Base-by-base conservation (phyloP, 1,140 invertebrate genomes). In the Euwallacea fornicatus region DNA sequence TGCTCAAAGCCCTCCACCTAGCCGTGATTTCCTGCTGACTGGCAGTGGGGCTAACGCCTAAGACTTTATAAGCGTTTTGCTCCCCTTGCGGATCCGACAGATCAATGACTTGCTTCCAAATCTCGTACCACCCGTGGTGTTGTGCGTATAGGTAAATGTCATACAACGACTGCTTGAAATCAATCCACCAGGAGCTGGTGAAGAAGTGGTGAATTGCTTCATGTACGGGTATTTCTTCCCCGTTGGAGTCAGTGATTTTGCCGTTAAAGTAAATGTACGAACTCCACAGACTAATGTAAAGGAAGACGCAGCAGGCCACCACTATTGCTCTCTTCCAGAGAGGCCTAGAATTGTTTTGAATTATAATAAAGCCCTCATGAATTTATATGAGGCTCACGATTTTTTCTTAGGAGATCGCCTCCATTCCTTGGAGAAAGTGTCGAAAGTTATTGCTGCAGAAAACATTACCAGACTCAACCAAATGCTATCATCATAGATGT, bases 211-310 rank as follows among this genome's bases (percentile, higher is more conserved):
- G 86, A 0, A 96, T 73, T 0, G 95, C 94, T 81, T 97, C 95
- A 63, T 93, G 88, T 7, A 96, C 81, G 66, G 93, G 94, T 0
- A 96, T 89, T 78, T 93, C 89, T 75, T 96, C 93, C 6, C 94
- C 95, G 71, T 96, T 90, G 63, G 89, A 90, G 77, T 95, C 93
- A 0, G 89, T 91, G 11, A 98, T 85, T 53, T 88, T 91, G 10
- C 93, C 93, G 80, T 97, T 97, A 81, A 96, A 97, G 81, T 94
- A 96, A 11, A 98, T 82, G 72, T 90, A 94, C 41, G 90, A 90
- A 21, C 83, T 80, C 89, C 91, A 93, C 0, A 97, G 76, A 0
- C 86, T 86, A 0, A 89, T 75, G 77, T 94, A 97, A 0, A 98
- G 72, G 6, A 86, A 72, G 0, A 85, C 83, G 73, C 88, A 91